Conservation (phyloP, 2,797 vertebrate species). For the Eupleurogrammus muticus region DNA sequence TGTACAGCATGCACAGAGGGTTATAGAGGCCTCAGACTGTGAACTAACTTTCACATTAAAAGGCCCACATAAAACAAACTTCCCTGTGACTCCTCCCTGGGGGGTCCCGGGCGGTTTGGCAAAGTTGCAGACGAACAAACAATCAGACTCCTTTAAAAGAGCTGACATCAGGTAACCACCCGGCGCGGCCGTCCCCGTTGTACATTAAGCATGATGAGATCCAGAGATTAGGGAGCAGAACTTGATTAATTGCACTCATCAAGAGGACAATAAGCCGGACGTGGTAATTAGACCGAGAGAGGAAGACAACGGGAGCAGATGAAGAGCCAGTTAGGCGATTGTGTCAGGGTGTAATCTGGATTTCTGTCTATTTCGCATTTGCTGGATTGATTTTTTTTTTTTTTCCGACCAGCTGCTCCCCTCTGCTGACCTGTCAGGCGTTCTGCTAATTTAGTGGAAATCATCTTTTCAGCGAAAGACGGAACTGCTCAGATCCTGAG, state of each 20-base stretch:
- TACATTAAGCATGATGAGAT: conserved; percentile 68
- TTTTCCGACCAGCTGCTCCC: conserved; percentile 68
- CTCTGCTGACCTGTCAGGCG: conserved; percentile 59
- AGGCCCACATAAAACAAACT: conserved; percentile 25
- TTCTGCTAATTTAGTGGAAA: conserved; percentile 13
- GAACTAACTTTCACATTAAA: conserved; percentile 37
- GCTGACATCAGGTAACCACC: conserved; percentile 74
- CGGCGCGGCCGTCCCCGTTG: conserved; percentile 60
- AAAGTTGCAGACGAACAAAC: conserved; percentile 62
- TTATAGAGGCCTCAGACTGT: neutral
- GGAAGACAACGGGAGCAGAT: conserved; percentile 67
- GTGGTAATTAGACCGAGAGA: conserved; percentile 70
- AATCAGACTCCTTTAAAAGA: conserved; percentile 59
- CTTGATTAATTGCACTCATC: conserved; percentile 82
- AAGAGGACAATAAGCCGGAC: conserved; percentile 74
- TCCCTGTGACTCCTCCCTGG: conserved; percentile 27
- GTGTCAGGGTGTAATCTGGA: conserved; percentile 57
- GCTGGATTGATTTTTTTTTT: conserved; percentile 50
- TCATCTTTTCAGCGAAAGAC: neutral
- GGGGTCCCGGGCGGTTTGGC: conserved; percentile 61
- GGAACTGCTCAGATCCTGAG: too few relatives aligned
- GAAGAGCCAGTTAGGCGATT: conserved; percentile 66
- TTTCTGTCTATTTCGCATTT: conserved; percentile 73
- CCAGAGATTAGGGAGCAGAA: conserved; percentile 76
- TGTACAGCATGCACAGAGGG: neutral